These are phyloP conservation scores for Acanthosepion pharaonis DNA, from an alignment of 2,888 invertebrate genomes.

Conservation along the genomic window DNA sequence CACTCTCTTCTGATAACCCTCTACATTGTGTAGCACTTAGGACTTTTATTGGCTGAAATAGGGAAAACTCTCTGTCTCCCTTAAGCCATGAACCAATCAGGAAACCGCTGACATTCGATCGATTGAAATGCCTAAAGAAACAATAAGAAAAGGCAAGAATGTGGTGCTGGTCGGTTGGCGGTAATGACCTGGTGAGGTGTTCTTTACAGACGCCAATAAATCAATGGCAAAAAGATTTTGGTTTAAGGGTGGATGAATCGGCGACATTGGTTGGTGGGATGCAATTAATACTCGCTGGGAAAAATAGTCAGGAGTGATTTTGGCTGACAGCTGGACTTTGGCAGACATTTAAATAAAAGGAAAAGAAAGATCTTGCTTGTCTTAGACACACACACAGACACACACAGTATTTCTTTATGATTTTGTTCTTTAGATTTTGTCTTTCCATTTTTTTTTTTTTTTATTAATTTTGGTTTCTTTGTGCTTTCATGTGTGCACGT, in stretches of 20 bases:
- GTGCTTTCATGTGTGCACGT: neutral
- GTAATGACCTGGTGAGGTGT: neutral
- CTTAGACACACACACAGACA: neutral
- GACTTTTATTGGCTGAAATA: no score
- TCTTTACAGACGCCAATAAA: conserved; percentile 18
- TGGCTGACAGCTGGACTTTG: conserved; percentile 22
- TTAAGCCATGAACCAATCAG: neutral
- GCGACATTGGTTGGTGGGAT: neutral
- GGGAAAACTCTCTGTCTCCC: neutral
- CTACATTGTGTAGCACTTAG: no score
- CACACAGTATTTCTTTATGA: neutral
- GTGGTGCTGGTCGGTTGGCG: neutral
- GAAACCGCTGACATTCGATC: neutral
- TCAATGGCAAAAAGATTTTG: conserved; percentile 33
- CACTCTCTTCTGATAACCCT: no score
- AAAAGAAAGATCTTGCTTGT: neutral
- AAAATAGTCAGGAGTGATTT: neutral
- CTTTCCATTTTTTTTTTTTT: neutral
- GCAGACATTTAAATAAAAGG: conserved; percentile 1
- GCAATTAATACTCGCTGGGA: conserved; percentile 21
- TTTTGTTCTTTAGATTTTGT: neutral
- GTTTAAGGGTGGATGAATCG: conserved; percentile 22
- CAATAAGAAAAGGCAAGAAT: neutral
- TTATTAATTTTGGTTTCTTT: neutral
- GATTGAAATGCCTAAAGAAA: neutral